Base-by-base conservation (phyloP, 53 echinoderm and acorn worm species). In the Glandiceps talaboti region DNA sequence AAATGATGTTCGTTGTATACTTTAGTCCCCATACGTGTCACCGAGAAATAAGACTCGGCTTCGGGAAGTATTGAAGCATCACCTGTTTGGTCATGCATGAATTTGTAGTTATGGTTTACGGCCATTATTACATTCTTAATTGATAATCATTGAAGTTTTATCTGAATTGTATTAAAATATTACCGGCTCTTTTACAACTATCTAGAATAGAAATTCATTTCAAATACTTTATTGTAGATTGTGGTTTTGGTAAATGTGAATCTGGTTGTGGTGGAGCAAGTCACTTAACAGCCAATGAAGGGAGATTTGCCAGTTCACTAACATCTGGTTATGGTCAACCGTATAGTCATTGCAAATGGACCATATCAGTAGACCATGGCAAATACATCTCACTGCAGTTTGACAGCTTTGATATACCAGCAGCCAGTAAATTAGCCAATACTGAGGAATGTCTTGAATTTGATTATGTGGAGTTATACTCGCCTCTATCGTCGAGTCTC, bases 341-440 rank as follows among this genome's bases (percentile, higher is more conserved):
- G 25, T 91, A 88, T 80, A 91, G 84, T 74, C 72, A 80, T 45
- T 91, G 91, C 75, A 29, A 82, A 73, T 91, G 85, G 82, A 84
- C 28, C 0, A 89, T 91, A 26, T 82, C 73, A 1, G 82, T 82
- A 14, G 33, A 79, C 0, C 27, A 29, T 0, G 91, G 77, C 14
- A 74, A 12, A 73, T 91, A 82, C 82, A 81, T 91, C 77, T 73
- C 31, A 0, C 77, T 91, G 20, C 28, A 78, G 6, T 91, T 91
- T 77, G 33, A 76, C 33, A 84, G 84, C 30, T 88, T 91, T 80
- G 20, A 20, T 45, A 45, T 45, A 45, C 64, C 64, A 45, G 20
- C 64, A 45, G 6, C 6, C 6, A 45, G 20, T 45, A 45, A 45
- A 45, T 6, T 45, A 20, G n/a, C n/a, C n/a, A n/a, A n/a, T n/a